Base-by-base conservation (phyloP, 2,888 invertebrate genomes). In the Microplitis manilae region DNA sequence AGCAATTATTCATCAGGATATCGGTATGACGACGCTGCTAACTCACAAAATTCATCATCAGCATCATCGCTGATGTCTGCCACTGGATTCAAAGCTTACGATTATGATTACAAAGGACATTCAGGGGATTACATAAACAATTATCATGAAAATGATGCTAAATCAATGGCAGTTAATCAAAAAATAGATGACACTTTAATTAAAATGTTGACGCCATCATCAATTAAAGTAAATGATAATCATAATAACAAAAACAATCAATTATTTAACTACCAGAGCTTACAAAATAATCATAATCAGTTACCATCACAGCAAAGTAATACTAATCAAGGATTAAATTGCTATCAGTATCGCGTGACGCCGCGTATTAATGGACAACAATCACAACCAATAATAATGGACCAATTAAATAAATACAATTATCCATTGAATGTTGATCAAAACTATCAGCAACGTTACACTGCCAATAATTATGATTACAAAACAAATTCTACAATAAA, bases 321-420 rank as follows among this genome's bases (percentile, higher is more conserved):
- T 30, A 2, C 38, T 13, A 50, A 50, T 50, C 50, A 8, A 50
- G 50, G 50, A 13, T 13, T 13, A 50, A 50, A 50, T 50, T 50
- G 50, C 50, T 50, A 50, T 50, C 50, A 8, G 8, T 78, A 80
- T 76, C 80, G 80, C 40, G 80, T 80, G 73, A 79, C 83, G 7
- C 79, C 80, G 13, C 80, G 78, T 68, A 71, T 81, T 1, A 78
- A 71, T 71, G 60, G 68, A 1, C 80, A 77, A 70, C 81, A 82
- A 20, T 50, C 50, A 13, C 50, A 50, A 50, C 50, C 50, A 50
- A 50, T 50, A 50, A 30, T 20, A 65, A 65, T 81, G 17, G 85
- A 87, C n/a, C 85, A 87, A 79, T 75, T 85, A 41, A 76, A 84
- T 30, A 89, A 88, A 38, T 87, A 86, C 72, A 86, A 86, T 79